phyloP scores from a whole-genome alignment of 2,113 vertebrate species.

The Columbina picui region DNA sequence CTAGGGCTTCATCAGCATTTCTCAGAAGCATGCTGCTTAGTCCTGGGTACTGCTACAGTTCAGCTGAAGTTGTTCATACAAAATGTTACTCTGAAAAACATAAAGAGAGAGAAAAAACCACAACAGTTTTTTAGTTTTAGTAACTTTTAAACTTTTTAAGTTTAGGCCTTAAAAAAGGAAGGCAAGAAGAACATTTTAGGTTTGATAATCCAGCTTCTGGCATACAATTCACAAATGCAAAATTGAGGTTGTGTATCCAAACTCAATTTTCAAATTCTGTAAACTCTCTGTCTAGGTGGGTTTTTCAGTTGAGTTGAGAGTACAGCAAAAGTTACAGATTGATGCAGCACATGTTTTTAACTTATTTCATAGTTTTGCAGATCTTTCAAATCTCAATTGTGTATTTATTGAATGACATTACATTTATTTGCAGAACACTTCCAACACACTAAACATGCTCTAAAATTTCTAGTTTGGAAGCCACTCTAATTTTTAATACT shows the following conservation, averaged over 20 bases:
- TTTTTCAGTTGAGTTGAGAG: neutral
- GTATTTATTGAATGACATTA: neutral
- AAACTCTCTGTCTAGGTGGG: neutral
- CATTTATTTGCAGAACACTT: neutral
- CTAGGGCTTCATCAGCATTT: neutral
- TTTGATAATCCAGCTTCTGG: neutral
- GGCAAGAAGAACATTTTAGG: neutral
- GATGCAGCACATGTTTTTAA: neutral
- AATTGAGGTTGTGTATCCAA: neutral
- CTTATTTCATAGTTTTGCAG: neutral
- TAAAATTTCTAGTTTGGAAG: neutral
- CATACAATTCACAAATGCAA: neutral
- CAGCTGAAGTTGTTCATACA: neutral
- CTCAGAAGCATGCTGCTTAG: neutral
- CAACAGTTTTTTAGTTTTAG: neutral
- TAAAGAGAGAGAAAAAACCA: neutral
- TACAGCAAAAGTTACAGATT: neutral
- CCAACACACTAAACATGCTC: neutral
- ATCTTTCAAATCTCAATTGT: neutral
- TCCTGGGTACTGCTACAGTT: neutral
- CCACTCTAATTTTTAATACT: neutral
- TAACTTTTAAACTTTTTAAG: neutral
- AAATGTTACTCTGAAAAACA: neutral
- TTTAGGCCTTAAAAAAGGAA: neutral
- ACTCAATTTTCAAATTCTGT: neutral